Conservation (phyloP, 2,888 invertebrate genomes). For the Therioaphis trifolii region DNA sequence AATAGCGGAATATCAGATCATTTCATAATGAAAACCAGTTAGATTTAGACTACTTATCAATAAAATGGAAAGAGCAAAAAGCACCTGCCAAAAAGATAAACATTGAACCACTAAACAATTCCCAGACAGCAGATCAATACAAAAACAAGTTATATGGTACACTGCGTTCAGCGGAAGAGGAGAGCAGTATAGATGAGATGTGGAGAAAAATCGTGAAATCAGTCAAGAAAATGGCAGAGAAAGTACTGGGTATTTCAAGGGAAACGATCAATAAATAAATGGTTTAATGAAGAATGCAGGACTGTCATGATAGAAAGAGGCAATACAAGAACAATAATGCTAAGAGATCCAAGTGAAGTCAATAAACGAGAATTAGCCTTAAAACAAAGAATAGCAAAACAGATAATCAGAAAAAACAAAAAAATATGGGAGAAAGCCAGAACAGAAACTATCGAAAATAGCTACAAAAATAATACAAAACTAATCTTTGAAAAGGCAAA, state of each 20-base stretch:
- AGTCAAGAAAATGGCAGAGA: too few relatives aligned
- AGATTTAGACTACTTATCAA: too few relatives aligned
- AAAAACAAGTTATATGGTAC: slow-evolving; percentile 12
- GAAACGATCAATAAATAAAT: too few relatives aligned
- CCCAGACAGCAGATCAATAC: not conserved
- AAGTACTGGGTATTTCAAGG: too few relatives aligned
- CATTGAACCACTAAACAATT: too few relatives aligned
- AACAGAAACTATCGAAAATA: slow-evolving; percentile 29
- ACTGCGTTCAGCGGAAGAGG: not conserved
- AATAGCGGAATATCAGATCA: too few relatives aligned
- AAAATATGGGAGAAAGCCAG: slow-evolving; percentile 7
- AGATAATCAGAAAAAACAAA: slow-evolving; percentile 34
- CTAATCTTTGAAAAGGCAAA: slow-evolving; percentile 33
- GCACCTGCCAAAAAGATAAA: too few relatives aligned
- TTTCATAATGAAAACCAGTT: too few relatives aligned
- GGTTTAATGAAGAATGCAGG: too few relatives aligned
- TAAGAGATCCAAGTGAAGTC: not conserved
- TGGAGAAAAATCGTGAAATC: too few relatives aligned
- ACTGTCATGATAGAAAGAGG: not conserved
- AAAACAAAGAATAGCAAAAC: slow-evolving; percentile 4
- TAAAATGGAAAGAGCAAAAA: too few relatives aligned
- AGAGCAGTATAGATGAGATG: too few relatives aligned
- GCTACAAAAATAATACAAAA: slow-evolving; percentile 41
- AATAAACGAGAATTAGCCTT: not conserved
- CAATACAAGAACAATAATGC: not conserved